Evolutionary conservation across 2,888 invertebrate genomes (phyloP).

Genomic region (Choreutis nemorana): DNA sequence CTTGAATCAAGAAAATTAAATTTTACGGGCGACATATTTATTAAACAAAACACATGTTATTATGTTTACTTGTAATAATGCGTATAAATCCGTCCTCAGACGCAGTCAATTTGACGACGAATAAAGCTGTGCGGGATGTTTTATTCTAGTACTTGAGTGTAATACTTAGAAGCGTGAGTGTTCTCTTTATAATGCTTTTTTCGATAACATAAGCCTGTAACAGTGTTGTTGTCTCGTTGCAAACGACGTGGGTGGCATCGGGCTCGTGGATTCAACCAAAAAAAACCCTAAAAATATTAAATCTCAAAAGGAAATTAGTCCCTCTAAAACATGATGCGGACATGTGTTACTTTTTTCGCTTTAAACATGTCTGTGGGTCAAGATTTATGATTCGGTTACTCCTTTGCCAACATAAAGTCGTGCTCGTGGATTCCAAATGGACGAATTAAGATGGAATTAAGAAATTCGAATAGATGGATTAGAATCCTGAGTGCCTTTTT

Average conservation of each 20-base stretch:
- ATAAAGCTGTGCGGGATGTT: too few species aligned
- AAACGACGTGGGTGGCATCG: slow-evolving; percentile 57
- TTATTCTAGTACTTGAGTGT: too few species aligned
- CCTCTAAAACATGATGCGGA: slow-evolving; percentile 57
- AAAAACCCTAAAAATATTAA: slow-evolving; percentile 37
- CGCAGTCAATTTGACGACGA: too few species aligned
- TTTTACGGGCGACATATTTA: too few species aligned
- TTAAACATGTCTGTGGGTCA: slow-evolving; percentile 43
- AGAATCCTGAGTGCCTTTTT: slow-evolving; percentile 17
- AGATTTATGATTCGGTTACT: slow-evolving; percentile 53
- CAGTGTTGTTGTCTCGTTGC: slow-evolving; percentile 22
- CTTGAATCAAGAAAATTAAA: too few species aligned
- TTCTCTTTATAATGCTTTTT: slow-evolving; percentile 21
- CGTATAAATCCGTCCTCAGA: too few species aligned
- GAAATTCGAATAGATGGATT: too few species aligned
- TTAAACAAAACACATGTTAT: too few species aligned
- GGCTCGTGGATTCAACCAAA: slow-evolving; percentile 39
- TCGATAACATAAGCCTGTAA: slow-evolving; percentile 22
- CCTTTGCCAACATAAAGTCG: slow-evolving; percentile 40
- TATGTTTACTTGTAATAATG: too few species aligned
- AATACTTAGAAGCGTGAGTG: too few species aligned
- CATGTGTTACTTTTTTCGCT: slow-evolving; percentile 66
- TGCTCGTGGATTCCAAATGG: slow-evolving; percentile 38
- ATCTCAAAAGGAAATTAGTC: slow-evolving; percentile 60
- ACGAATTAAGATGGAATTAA: slow-evolving; percentile 30